These are phyloP conservation scores for Aurelia aurita DNA, from an alignment of 30 jellyfish, hydroid and myxozoan genomes.

Conservation along the genomic window DNA sequence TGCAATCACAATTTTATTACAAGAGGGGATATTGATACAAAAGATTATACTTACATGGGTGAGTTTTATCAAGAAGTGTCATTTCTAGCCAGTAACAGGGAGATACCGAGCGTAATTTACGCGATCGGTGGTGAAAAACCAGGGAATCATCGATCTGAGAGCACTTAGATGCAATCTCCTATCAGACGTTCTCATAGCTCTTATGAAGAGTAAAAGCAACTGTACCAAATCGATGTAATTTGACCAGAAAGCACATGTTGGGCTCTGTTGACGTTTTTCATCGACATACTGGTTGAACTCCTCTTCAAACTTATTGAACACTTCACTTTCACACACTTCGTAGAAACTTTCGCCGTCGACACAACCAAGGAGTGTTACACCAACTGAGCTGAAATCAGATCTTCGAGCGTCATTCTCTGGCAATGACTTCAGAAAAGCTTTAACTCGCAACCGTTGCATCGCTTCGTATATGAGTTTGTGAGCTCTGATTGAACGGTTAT, in stretches of 20 bases:
- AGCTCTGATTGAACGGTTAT: constrained; percentile 61
- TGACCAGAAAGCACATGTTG: constrained; percentile 68
- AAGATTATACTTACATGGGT: constrained; percentile 63
- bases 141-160: constrained; percentile 74
- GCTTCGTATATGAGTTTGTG: constrained; percentile 71
- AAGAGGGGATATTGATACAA: not conserved
- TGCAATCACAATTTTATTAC: too few species aligned
- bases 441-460: constrained; percentile 41
- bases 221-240: constrained; percentile 71
- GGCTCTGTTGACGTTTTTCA: constrained; percentile 41
- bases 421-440: constrained; percentile 44
- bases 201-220: constrained; percentile 45
- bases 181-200: constrained; percentile 72
- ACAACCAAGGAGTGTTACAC: constrained; percentile 14
- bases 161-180: constrained; percentile 71
- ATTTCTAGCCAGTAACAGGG: constrained; percentile 67
- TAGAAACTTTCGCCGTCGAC: constrained; percentile 13
- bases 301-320: not conserved
- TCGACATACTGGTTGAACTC: constrained; percentile 19
- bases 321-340: constrained; percentile 30
- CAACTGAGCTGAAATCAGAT: constrained; percentile 12
- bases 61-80: constrained; percentile 62
- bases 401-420: constrained; percentile 38
- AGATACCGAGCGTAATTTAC: constrained; percentile 64
- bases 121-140: constrained; percentile 74